Conservation (phyloP, 2,113 vertebrate genomes). For the Brachyhypopomus occidentalis region DNA sequence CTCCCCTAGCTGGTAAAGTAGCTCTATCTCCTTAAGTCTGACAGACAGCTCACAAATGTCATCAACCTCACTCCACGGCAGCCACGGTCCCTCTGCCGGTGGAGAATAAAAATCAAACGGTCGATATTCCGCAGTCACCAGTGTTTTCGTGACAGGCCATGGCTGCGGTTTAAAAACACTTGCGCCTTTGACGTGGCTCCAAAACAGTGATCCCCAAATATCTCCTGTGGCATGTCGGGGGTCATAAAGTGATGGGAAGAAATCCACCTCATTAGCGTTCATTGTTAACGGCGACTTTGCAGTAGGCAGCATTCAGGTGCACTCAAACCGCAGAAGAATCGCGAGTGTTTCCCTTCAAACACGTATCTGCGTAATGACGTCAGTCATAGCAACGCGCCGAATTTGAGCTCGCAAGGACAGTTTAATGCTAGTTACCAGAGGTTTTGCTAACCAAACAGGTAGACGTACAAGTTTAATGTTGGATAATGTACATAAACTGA, state of each 20-base stretch:
- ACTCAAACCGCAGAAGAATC: neutral
- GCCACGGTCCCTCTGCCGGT: constrained; percentile 18
- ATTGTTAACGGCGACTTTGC: neutral
- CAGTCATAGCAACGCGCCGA: no score
- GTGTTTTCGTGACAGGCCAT: constrained; percentile 63
- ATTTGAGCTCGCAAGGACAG: no score
- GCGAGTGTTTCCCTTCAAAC: neutral
- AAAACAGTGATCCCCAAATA: constrained; percentile 22
- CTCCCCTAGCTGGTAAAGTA: constrained; percentile 32
- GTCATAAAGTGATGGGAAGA: constrained; percentile 40
- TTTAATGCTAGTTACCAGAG: no score
- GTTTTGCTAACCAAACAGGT: no score
- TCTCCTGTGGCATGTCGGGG: neutral
- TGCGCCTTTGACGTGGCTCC: neutral
- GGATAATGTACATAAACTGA: no score
- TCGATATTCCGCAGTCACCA: constrained; percentile 70
- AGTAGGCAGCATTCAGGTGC: neutral
- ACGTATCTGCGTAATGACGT: no score
- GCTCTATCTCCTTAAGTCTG: constrained; percentile 47
- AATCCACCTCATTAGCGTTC: neutral
- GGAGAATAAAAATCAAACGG: constrained; percentile 75
- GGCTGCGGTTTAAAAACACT: constrained; percentile 46
- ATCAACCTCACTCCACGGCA: constrained; percentile 33
- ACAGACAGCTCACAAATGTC: constrained; percentile 46
- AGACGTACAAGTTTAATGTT: no score